Evolutionary conservation across 1,140 invertebrate genomes (phyloP).

Genomic region (Drosophila arawakana): DNA sequence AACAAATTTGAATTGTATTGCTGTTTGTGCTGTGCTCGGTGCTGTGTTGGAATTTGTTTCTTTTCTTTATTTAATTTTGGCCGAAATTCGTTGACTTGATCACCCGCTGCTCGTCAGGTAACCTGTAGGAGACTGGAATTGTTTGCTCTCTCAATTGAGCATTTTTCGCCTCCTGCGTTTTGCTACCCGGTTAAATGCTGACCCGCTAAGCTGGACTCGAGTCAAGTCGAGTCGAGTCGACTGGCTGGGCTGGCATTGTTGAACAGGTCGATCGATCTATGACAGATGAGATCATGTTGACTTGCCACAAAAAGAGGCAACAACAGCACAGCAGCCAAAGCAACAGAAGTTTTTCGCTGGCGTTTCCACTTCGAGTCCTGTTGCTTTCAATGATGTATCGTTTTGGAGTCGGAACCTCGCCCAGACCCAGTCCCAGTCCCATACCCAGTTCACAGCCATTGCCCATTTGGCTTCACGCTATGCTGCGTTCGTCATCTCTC

Average conservation of each 20-base stretch:
- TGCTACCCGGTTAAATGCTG: conserved; percentile 64
- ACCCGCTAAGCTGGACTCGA: conserved; percentile 31
- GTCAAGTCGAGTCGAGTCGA: background rate
- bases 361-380: conserved; percentile 67
- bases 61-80: conserved; percentile 30
- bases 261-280: conserved; percentile 83
- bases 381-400: conserved; percentile 80
- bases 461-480: conserved; percentile 71
- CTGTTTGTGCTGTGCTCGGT: conserved; percentile 3
- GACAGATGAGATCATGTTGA: conserved; percentile 83
- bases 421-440: conserved; percentile 13
- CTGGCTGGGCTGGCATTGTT: conserved; percentile 45
- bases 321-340: conserved; percentile 35
- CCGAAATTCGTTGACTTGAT: conserved; percentile 49
- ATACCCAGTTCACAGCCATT: conserved; percentile 44
- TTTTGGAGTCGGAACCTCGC: conserved; percentile 48
- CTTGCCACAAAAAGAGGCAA: conserved; percentile 72
- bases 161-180: conserved; percentile 52
- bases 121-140: conserved; percentile 15
- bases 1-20: conserved; percentile 77
- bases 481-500: conserved; percentile 67
- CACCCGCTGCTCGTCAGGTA: conserved; percentile 72
- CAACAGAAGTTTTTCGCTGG: conserved; percentile 30
- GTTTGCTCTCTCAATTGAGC: conserved; percentile 11
- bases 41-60: conserved; percentile 3